These are phyloP conservation scores for Callopanchax toddi DNA, from an alignment of 2,113 vertebrate genomes.

Conservation along the genomic window DNA sequence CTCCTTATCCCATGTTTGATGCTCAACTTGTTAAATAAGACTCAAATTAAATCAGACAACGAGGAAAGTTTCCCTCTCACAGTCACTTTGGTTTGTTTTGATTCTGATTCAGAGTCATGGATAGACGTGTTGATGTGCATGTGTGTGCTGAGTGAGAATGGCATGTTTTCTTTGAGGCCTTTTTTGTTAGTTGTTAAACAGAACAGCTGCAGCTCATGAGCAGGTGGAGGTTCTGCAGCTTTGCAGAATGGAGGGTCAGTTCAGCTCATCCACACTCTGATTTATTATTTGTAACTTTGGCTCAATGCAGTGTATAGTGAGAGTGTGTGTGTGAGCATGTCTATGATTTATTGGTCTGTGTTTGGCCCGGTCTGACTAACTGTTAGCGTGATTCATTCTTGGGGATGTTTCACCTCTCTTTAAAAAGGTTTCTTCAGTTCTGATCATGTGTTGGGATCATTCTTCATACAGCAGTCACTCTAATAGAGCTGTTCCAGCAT, in stretches of 20 bases:
- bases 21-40: conserved; percentile 81
- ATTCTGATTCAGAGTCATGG: conserved; percentile 73
- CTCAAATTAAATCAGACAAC: conserved; percentile 85
- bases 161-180: conserved; percentile 64
- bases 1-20: conserved; percentile 72
- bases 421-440: too few species aligned
- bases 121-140: conserved; percentile 29
- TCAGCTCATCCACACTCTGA: conserved; percentile 33
- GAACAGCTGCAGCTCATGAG: conserved; percentile 31
- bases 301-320: conserved; percentile 33
- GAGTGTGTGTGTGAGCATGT: conserved; percentile 2
- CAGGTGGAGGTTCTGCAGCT: conserved; percentile 21
- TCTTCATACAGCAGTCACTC: too few species aligned
- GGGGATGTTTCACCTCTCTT: too few species aligned
- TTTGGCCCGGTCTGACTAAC: too few species aligned
- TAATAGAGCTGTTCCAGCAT: too few species aligned
- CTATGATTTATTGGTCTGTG: too few species aligned
- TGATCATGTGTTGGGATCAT: too few species aligned
- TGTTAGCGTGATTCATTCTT: too few species aligned
- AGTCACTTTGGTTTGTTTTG: conserved; percentile 74
- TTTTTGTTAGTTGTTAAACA: conserved; percentile 69
- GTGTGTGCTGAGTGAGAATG: conserved; percentile 49
- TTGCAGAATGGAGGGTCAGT: conserved; percentile 47
- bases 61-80: conserved; percentile 73
- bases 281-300: conserved; percentile 48